These are phyloP conservation scores for Catamblyrhynchus diadema DNA, from an alignment of 2,797 vertebrate species.

Conservation along the genomic window DNA sequence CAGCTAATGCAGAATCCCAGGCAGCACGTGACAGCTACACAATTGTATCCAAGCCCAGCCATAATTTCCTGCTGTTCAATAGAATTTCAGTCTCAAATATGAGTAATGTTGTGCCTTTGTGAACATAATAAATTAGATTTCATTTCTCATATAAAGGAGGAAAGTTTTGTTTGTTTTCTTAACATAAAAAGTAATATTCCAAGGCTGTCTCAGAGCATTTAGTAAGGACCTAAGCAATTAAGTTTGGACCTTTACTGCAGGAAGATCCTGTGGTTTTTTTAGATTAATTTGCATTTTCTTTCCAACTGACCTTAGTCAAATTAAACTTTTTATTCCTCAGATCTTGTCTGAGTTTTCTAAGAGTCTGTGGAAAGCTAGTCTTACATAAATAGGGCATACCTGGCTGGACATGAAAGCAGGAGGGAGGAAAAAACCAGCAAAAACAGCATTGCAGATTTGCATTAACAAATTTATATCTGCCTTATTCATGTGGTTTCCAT, in stretches of 20 bases:
- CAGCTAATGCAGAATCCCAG: not conserved
- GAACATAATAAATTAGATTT: not conserved
- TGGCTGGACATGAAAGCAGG: slow-evolving; percentile 2
- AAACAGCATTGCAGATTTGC: not conserved
- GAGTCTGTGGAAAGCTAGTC: not conserved
- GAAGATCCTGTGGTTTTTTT: not conserved
- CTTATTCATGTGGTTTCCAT: not conserved
- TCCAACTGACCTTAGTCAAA: not conserved
- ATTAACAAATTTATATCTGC: not conserved
- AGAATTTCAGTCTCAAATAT: not conserved
- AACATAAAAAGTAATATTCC: not conserved
- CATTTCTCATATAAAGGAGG: not conserved
- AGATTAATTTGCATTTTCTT: not conserved
- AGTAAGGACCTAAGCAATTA: not conserved
- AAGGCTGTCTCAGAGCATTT: not conserved
- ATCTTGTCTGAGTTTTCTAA: not conserved
- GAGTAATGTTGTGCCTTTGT: not conserved
- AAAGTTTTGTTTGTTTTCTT: not conserved
- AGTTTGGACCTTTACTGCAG: not conserved
- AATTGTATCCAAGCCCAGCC: not conserved
- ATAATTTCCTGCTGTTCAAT: not conserved
- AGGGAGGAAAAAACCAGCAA: not conserved
- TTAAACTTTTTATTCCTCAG: not conserved
- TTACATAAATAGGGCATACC: not conserved
- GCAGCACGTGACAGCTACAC: not conserved